A percentile compares a stretch with the other conserved stretches of the same genome.
Evolutionary conservation across 35 echinoderm and acorn worm genomes (phyloP).

Genomic region (Stichopus chloronotus): DNA sequence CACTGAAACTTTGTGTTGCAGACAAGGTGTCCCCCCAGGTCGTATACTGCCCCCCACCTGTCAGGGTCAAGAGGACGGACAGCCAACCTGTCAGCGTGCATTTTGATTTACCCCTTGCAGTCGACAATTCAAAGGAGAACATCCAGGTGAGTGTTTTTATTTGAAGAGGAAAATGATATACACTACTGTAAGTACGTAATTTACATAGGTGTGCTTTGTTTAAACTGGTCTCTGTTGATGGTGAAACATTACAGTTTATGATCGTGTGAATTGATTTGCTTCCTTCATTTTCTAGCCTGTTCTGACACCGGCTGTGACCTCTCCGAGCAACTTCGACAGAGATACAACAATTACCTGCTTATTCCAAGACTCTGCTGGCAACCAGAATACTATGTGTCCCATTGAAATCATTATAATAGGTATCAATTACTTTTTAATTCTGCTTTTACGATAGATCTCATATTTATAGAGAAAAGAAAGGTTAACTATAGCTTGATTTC

Average conservation of each 20-base stretch:
- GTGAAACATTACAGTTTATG: too few relatives aligned
- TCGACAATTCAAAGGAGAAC: slow-evolving; percentile 12
- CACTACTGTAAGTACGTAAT: too few relatives aligned
- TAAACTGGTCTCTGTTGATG: too few relatives aligned
- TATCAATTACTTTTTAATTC: not conserved
- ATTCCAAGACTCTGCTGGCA: slow-evolving; percentile 44
- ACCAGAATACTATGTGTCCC: slow-evolving; percentile 12
- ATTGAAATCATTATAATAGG: slow-evolving; percentile 38
- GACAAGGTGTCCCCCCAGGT: slow-evolving; percentile 8
- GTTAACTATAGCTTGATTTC: too few relatives aligned
- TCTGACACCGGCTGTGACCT: slow-evolving; percentile 22
- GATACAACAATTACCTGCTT: slow-evolving; percentile 28
- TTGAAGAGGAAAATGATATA: too few relatives aligned
- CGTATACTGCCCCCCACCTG: slow-evolving; percentile 7
- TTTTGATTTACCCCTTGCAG: slow-evolving; percentile 28
- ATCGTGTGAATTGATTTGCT: not conserved
- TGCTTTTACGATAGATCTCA: too few relatives aligned
- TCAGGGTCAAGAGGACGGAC: not conserved
- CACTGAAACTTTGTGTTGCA: not conserved
- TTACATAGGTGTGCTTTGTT: too few relatives aligned
- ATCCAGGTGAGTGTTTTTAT: not conserved
- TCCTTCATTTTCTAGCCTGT: slow-evolving; percentile 16
- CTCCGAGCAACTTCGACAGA: not conserved
- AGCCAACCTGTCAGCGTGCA: slow-evolving; percentile 13
- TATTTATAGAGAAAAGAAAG: too few relatives aligned